Percentiles rank a stretch among this genome's conserved stretches.
Conservation (phyloP, 2,113 vertebrate genomes). For the Erpornis zantholeuca region DNA sequence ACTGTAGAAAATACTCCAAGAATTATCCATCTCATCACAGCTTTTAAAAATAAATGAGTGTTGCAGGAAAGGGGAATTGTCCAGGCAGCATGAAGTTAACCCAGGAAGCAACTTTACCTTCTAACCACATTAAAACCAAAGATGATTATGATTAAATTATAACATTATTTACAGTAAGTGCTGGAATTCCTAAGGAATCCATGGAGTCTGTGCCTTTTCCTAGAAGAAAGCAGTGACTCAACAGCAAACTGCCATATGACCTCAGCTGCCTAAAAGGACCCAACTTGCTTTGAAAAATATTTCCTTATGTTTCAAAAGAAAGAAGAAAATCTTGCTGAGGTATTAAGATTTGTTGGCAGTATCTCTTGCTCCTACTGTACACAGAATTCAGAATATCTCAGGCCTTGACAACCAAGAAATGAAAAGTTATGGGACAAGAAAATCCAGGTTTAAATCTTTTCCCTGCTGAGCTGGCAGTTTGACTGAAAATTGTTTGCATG, state of each 20-base stretch:
- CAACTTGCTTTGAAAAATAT: not conserved
- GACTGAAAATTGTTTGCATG: slow-evolving; percentile 5
- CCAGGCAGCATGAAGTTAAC: not conserved
- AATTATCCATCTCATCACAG: not conserved
- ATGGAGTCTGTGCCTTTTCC: not conserved
- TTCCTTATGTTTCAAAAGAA: not conserved
- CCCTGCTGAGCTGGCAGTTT: slow-evolving; percentile 45
- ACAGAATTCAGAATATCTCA: not conserved
- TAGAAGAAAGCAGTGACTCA: not conserved
- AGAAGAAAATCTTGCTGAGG: not conserved
- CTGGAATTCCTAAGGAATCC: not conserved
- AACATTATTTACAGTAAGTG: not conserved
- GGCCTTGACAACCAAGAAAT: slow-evolving; percentile 51
- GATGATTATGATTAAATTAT: not conserved
- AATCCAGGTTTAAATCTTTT: slow-evolving; percentile 54
- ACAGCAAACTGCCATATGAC: not conserved
- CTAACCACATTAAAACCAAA: not conserved
- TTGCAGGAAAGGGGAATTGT: not conserved
- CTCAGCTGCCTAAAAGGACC: not conserved
- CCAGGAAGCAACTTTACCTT: not conserved
- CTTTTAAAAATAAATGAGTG: not conserved
- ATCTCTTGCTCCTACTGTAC: not conserved
- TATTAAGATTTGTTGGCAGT: not conserved
- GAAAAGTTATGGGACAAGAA: slow-evolving; percentile 43
- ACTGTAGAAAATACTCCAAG: not conserved